A percentile compares a stretch with the other conserved stretches of the same genome.
Conservation (phyloP, 64 coral and sea anemone species). For the Trachythela sp. region DNA sequence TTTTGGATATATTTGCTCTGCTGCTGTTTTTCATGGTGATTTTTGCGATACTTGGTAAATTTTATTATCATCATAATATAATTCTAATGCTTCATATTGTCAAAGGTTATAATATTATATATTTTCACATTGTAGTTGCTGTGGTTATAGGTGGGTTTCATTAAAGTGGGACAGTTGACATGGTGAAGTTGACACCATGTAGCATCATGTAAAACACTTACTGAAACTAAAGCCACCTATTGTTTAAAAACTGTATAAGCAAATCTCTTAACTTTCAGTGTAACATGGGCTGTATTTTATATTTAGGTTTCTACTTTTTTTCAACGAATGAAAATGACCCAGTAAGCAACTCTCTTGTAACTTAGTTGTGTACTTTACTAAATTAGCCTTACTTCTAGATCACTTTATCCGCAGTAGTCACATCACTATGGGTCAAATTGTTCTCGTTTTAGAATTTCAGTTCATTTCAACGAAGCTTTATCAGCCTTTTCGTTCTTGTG, state of each 20-base stretch:
- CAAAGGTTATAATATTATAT: background rate
- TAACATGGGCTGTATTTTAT: background rate
- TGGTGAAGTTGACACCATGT: too few species aligned
- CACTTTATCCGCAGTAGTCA: too few species aligned
- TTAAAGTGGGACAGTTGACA: too few species aligned
- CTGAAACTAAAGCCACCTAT: too few species aligned
- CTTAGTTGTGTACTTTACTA: background rate
- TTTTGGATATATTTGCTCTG: conserved; percentile 81
- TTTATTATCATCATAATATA: background rate
- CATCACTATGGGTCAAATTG: too few species aligned
- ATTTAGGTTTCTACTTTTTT: conserved; percentile 85
- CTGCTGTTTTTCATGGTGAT: conserved; percentile 87
- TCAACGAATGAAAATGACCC: conserved; percentile 85
- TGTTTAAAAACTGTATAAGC: background rate
- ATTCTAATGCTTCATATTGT: too few species aligned
- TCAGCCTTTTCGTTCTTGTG: conserved; percentile 93
- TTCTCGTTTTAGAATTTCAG: conserved; percentile 65
- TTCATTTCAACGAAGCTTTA: conserved; percentile 71
- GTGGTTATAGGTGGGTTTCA: too few species aligned
- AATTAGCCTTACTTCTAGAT: too few species aligned
- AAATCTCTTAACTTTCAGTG: background rate
- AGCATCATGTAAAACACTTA: too few species aligned
- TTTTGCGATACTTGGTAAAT: conserved; percentile 89
- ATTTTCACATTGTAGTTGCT: too few species aligned
- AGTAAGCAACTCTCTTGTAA: conserved; percentile 37